A percentile compares a stretch with the other conserved stretches of the same genome.
These are phyloP conservation scores for Sebastes wilsoni DNA, from an alignment of 2,797 vertebrate genomes.

Conservation along the genomic window DNA sequence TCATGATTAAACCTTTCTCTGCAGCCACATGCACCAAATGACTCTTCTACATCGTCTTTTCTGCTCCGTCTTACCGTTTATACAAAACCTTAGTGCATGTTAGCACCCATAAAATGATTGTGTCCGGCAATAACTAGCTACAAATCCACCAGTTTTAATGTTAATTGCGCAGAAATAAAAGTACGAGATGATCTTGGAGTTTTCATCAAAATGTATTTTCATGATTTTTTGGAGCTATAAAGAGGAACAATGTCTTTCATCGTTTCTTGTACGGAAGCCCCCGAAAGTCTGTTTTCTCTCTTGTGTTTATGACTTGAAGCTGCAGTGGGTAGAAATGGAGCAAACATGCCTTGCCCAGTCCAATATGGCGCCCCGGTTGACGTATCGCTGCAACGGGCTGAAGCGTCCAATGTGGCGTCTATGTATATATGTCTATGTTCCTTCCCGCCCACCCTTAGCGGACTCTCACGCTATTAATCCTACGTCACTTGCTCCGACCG, in stretches of 20 bases:
- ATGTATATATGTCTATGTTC: too few relatives aligned
- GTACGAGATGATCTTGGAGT: not conserved
- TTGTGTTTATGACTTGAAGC: too few relatives aligned
- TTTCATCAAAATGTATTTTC: not conserved
- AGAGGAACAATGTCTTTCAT: not conserved
- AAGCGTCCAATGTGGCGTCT: rapidly evolving
- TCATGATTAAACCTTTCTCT: not conserved
- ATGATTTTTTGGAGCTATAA: not conserved
- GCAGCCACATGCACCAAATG: not conserved
- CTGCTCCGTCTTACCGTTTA: not conserved
- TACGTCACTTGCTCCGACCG: too few relatives aligned
- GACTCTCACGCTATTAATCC: too few relatives aligned
- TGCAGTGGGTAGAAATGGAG: too few relatives aligned
- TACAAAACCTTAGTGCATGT: not conserved
- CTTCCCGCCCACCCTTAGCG: too few relatives aligned
- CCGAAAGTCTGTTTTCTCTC: too few relatives aligned
- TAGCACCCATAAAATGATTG: not conserved
- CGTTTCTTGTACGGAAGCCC: not conserved
- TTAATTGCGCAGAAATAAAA: not conserved
- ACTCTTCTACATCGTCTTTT: not conserved
- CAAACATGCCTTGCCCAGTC: too few relatives aligned
- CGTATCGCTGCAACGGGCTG: too few relatives aligned
- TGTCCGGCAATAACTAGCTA: not conserved
- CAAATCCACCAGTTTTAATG: not conserved
- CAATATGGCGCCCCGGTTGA: too few relatives aligned